Conservation (phyloP, 2,113 vertebrate genomes). For the Xiphophorus hellerii region DNA sequence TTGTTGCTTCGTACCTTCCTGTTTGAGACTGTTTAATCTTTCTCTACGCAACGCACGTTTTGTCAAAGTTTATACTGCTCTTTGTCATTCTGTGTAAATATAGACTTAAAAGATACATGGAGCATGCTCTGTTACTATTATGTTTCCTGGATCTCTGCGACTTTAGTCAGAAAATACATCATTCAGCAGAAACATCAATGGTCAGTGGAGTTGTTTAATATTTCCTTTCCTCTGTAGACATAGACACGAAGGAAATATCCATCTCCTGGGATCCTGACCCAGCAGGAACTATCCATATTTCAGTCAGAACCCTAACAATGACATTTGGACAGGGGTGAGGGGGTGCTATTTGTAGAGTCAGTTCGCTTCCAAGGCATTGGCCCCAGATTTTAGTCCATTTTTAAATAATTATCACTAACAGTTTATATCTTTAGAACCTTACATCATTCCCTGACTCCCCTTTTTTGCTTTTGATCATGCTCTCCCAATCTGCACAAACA, state of each 20-base stretch:
- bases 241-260: conserved; percentile 71
- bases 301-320: conserved; percentile 81
- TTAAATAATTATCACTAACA: conserved; percentile 85
- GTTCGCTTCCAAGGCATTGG: conserved; percentile 78
- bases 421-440: conserved; percentile 80
- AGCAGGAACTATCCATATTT: conserved; percentile 76
- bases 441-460: conserved; percentile 88
- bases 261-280: conserved; percentile 74
- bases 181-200: conserved; percentile 65
- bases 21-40: conserved; percentile 35
- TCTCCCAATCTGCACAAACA: conserved; percentile 65
- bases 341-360: conserved; percentile 81
- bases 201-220: conserved; percentile 64
- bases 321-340: conserved; percentile 70
- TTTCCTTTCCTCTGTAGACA: conserved; percentile 76
- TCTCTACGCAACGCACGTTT: conserved; percentile 18
- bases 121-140: conserved; percentile 59
- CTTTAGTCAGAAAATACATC: conserved; percentile 69
- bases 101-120: conserved; percentile 57
- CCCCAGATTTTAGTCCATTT: conserved; percentile 83
- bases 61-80: conserved; percentile 35
- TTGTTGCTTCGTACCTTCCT: conserved; percentile 42
- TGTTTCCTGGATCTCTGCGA: conserved; percentile 64
- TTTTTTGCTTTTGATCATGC: conserved; percentile 74
- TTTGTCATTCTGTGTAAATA: conserved; percentile 39